Conservation (phyloP, 2,888 invertebrate species). For the Sinopyrophorus schimmeli region DNA sequence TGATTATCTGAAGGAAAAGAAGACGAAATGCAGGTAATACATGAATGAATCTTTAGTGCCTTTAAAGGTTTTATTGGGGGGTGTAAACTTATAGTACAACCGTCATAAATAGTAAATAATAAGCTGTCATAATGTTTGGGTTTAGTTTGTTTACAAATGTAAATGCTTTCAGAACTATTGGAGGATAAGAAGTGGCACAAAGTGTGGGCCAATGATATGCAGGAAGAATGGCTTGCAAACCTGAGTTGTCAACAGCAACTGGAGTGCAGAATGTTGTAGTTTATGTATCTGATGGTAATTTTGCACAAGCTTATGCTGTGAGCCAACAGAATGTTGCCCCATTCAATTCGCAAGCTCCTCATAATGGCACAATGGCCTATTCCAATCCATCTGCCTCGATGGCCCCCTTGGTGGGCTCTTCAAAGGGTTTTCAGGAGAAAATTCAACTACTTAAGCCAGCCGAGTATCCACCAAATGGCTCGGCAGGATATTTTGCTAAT, state of each 20-base stretch:
- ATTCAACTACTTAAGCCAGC: conserved; percentile 38
- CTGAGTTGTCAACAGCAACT: conserved; percentile 67
- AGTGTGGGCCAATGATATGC: conserved; percentile 70
- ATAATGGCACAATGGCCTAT: conserved; percentile 55
- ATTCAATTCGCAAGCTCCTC: conserved; percentile 38
- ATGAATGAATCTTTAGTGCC: conserved; percentile 26
- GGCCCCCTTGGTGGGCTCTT: conserved; percentile 47
- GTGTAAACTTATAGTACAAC: conserved; percentile 38
- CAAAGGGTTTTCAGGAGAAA: conserved; percentile 43
- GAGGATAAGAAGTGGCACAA: conserved; percentile 54
- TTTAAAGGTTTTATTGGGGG: conserved; percentile 44
- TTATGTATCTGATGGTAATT: conserved; percentile 62
- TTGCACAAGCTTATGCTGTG: conserved; percentile 59
- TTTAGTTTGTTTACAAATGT: conserved; percentile 1
- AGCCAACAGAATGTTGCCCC: conserved; percentile 55
- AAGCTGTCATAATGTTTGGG: conserved; percentile 5
- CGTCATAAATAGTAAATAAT: conserved; percentile 4
- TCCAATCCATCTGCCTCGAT: conserved; percentile 44
- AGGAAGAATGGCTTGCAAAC: conserved; percentile 77
- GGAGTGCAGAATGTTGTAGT: conserved; percentile 62
- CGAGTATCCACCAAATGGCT: conserved; percentile 38
- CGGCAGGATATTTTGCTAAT: conserved; percentile 32
- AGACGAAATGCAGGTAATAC: conserved; percentile 57
- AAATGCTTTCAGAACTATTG: conserved; percentile 49
- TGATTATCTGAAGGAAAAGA: conserved; percentile 46